These are phyloP conservation scores for Epinotia nisella DNA, from an alignment of 2,888 invertebrate genomes.

Conservation along the genomic window DNA sequence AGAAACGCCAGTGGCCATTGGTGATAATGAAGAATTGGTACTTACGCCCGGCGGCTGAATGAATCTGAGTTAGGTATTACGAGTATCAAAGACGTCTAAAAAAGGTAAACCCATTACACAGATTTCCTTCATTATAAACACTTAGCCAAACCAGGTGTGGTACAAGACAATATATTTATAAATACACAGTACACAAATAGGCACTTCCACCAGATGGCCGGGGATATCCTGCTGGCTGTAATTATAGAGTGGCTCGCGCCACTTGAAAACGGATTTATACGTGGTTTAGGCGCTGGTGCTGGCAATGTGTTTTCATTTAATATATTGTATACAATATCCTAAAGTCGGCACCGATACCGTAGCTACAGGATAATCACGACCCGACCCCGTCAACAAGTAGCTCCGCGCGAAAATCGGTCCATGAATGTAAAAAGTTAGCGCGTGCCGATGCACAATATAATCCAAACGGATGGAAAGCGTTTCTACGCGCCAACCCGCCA, in stretches of 20 bases:
- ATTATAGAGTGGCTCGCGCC: conserved; percentile 72
- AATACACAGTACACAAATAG: conserved; percentile 58
- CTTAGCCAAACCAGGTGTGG: conserved; percentile 38
- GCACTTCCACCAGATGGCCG: conserved; percentile 76
- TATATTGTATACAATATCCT: background rate
- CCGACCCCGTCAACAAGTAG: too few species aligned
- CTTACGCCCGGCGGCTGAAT: too few species aligned
- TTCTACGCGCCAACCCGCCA: too few species aligned
- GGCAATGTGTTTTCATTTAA: conserved; percentile 7
- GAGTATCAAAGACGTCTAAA: background rate
- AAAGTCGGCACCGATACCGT: too few species aligned
- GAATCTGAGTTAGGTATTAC: background rate
- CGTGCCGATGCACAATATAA: too few species aligned
- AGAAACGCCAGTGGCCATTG: too few species aligned
- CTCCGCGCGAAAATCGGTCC: too few species aligned
- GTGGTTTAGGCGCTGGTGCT: background rate
- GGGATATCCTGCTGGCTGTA: conserved; percentile 80
- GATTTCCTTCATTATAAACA: conserved; percentile 7
- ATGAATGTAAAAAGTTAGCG: too few species aligned
- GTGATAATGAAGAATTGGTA: too few species aligned
- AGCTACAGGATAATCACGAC: too few species aligned
- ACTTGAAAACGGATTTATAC: conserved; percentile 34
- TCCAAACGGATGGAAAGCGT: too few species aligned
- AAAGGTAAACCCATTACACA: background rate
- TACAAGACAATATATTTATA: conserved; percentile 45